phyloP scores from a whole-genome alignment of 1,140 invertebrate genomes.

The Caenorhabditis latens region DNA sequence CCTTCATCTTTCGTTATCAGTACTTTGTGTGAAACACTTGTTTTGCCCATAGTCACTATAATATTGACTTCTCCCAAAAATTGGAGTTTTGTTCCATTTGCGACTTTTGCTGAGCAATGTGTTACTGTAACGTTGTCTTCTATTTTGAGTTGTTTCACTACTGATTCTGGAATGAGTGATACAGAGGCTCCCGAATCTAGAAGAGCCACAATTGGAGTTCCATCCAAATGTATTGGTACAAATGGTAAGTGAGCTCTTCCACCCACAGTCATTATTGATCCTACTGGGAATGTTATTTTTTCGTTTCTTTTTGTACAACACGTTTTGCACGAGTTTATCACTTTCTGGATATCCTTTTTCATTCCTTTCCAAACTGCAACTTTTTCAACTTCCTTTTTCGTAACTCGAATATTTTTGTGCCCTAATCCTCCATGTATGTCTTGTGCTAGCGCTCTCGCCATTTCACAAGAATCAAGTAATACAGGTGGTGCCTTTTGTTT shows the following conservation, averaged over 20 bases:
- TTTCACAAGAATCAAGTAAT: not conserved
- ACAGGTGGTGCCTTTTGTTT: not conserved
- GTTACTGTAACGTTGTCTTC: not conserved
- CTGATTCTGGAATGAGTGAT: not conserved
- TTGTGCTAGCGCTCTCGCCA: not conserved
- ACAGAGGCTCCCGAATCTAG: not conserved
- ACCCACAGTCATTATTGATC: not conserved
- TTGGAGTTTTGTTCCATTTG: not conserved
- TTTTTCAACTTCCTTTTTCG: not conserved
- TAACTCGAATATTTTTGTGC: not conserved
- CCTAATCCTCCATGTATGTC: not conserved
- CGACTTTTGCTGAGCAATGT: not conserved
- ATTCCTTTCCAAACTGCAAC: not conserved
- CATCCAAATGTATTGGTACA: not conserved
- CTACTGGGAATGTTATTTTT: not conserved
- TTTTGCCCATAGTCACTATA: not conserved
- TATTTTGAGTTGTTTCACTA: not conserved
- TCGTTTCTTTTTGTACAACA: not conserved
- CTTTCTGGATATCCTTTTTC: not conserved
- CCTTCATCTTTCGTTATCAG: constrained; percentile 1
- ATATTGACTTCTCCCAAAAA: not conserved
- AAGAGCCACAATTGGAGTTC: not conserved
- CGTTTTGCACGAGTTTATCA: not conserved
- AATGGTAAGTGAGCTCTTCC: not conserved
- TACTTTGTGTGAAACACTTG: not conserved